These are phyloP conservation scores for Chrysolina haemoptera DNA, from an alignment of 2,888 invertebrate genomes.

Conservation along the genomic window DNA sequence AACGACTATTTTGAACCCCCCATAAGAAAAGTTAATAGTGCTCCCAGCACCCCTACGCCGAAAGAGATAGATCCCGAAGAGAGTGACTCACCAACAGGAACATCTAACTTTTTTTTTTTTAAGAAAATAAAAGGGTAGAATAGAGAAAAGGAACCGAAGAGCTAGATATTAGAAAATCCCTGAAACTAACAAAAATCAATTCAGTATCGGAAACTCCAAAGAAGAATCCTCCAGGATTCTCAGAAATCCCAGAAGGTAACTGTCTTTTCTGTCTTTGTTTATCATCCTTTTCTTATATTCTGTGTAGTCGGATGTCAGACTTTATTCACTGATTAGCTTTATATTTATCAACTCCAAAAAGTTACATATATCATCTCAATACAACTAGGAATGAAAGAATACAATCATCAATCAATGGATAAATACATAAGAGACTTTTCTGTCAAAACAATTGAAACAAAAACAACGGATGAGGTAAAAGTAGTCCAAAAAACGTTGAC, in stretches of 20 bases:
- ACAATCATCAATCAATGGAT: not conserved
- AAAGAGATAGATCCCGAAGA: constrained; percentile 21
- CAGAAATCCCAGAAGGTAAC: constrained; percentile 11
- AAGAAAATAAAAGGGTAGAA: not conserved
- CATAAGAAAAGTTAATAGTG: constrained; percentile 25
- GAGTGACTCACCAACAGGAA: not conserved
- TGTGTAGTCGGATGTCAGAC: not conserved
- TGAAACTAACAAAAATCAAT: constrained; percentile 2
- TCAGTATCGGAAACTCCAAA: constrained; percentile 19
- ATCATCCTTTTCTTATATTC: not conserved
- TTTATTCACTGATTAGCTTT: too few relatives aligned
- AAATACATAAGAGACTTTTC: constrained; percentile 12
- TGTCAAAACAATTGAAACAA: constrained; percentile 12
- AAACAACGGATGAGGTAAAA: too few relatives aligned
- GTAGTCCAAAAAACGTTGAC: too few relatives aligned
- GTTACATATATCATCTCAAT: not conserved
- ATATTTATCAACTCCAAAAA: not conserved
- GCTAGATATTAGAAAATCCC: not conserved
- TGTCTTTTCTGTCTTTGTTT: not conserved
- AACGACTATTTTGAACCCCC: constrained; percentile 21
- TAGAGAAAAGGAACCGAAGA: not conserved
- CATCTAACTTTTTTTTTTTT: not conserved
- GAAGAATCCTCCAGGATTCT: constrained; percentile 5
- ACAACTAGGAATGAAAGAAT: not conserved
- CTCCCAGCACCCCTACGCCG: constrained; percentile 18